These are phyloP conservation scores for Onychomys arenicola DNA, from an alignment of 2,797 vertebrate genomes.

Conservation along the genomic window DNA sequence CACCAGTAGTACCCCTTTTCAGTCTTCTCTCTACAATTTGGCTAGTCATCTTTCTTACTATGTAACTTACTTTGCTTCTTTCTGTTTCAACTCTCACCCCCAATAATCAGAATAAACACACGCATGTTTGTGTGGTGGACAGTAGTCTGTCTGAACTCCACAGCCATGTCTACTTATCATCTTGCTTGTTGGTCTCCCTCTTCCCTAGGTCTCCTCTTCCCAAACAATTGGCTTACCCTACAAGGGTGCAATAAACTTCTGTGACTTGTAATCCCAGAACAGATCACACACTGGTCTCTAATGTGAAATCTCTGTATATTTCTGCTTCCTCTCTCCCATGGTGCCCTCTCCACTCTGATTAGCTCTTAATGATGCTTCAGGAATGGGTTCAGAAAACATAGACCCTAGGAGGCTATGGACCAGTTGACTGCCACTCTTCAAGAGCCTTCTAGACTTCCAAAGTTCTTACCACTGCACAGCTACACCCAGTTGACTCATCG, in stretches of 20 bases:
- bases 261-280: neutral
- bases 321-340: neutral
- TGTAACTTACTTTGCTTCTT: neutral
- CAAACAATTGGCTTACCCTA: neutral
- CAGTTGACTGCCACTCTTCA: neutral
- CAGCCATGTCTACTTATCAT: fast-evolving
- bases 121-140: fast-evolving
- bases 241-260: neutral
- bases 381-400: neutral
- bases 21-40: neutral
- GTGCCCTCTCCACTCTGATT: neutral
- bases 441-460: neutral
- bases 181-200: neutral
- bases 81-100: neutral
- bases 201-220: neutral
- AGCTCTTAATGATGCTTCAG: neutral
- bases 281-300: neutral
- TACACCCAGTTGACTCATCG: neutral
- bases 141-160: neutral
- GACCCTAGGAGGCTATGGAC: neutral
- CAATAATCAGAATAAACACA: neutral
- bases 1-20: neutral
- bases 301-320: neutral
- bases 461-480: neutral
- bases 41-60: conserved; percentile 8